Conservation (phyloP, 2,113 vertebrate genomes). For the Podiceps cristatus region DNA sequence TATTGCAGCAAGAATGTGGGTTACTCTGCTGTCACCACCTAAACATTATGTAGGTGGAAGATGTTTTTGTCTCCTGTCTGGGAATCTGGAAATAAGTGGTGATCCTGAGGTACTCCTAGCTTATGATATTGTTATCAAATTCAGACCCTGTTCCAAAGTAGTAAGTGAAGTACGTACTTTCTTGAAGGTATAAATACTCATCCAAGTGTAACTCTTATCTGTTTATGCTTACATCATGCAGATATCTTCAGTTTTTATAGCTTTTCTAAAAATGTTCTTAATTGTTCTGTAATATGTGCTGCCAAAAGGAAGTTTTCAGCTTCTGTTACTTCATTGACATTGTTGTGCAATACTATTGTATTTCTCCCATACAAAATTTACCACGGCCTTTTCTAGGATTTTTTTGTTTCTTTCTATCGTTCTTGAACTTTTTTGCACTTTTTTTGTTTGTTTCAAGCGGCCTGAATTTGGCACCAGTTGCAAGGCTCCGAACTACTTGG, state of each 20-base stretch:
- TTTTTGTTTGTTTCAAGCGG: slow-evolving; percentile 80
- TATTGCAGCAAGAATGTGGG: not conserved
- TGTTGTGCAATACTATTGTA: not conserved
- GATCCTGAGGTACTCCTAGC: not conserved
- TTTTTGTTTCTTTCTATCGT: not conserved
- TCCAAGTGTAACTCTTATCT: not conserved
- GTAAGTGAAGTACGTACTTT: not conserved
- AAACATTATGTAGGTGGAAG: not conserved
- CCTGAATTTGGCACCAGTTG: slow-evolving; percentile 94
- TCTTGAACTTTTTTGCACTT: not conserved
- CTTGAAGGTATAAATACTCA: not conserved
- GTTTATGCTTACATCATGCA: not conserved
- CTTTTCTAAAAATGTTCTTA: not conserved
- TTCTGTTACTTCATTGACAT: not conserved
- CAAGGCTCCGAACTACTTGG: slow-evolving; percentile 96
- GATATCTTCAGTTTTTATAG: not conserved
- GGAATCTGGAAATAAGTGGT: not conserved
- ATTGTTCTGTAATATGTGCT: not conserved
- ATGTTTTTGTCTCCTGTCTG: not conserved
- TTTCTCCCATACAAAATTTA: not conserved
- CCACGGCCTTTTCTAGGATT: not conserved
- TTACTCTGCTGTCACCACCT: not conserved
- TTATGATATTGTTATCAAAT: not conserved
- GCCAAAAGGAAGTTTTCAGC: not conserved
- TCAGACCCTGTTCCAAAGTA: not conserved